These are phyloP conservation scores for Talpa occidentalis DNA, from an alignment of 2,113 vertebrate genomes.

Conservation along the genomic window DNA sequence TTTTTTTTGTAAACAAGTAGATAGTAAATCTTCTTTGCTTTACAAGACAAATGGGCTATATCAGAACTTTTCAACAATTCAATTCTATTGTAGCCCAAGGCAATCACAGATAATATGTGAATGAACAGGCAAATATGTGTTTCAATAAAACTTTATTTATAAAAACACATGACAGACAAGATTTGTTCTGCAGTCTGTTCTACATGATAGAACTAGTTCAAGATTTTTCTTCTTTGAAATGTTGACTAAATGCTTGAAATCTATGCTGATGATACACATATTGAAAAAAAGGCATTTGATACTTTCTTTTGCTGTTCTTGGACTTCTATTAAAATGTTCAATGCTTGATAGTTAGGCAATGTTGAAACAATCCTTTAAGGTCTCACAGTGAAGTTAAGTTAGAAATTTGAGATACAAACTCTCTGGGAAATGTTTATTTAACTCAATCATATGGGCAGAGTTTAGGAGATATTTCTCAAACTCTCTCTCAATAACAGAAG, in stretches of 20 bases:
- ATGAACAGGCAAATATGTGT: background rate
- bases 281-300: background rate
- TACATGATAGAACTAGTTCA: slow-evolving; percentile 18
- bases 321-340: slow-evolving; percentile 23
- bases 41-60: background rate
- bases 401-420: slow-evolving; percentile 29
- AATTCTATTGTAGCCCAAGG: background rate
- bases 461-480: slow-evolving; percentile 55
- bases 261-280: background rate
- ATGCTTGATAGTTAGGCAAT: slow-evolving; percentile 57
- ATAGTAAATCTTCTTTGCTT: background rate
- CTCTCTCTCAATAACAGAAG: slow-evolving; percentile 19
- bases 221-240: background rate
- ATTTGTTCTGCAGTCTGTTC: background rate
- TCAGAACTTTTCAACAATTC: background rate
- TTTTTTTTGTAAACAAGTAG: background rate
- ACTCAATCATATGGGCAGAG: slow-evolving; percentile 55
- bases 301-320: slow-evolving; percentile 40
- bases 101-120: background rate
- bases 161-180: background rate
- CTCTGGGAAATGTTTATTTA: slow-evolving; percentile 67
- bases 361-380: slow-evolving; percentile 50
- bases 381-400: slow-evolving; percentile 42
- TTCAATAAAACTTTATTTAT: slow-evolving; percentile 44
- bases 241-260: background rate